Base-by-base conservation (phyloP, 2,113 vertebrate species). In the Rattus rattus region DNA sequence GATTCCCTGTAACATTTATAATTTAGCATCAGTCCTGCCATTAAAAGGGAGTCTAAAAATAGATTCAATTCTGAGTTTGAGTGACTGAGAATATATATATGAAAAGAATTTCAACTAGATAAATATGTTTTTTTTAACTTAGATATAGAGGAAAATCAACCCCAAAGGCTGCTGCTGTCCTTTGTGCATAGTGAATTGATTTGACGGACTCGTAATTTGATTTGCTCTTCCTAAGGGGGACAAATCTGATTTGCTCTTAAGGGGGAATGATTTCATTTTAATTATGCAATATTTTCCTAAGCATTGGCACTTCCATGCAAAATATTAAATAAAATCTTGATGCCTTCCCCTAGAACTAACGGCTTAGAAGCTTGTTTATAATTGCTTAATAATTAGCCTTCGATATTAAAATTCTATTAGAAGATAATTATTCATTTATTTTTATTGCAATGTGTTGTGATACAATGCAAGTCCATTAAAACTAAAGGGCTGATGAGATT, bases 121-220 rank as follows among this genome's bases (percentile, higher is more conserved):
- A 96, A 96, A 89, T 92, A 70, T 26, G 16, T 8, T 69, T 85
- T 52, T 13, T 9, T 8, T 96, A 91, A 22, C 16, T 85, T 92
- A 83, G 61, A 92, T 54, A 92, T 75, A 69, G 94, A 96, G 97
- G 47, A 85, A 92, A 93, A 73, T 70, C 52, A 84, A 4, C 47
- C 72, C 61, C 88, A 9, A 95, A 84, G 80, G 16, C 61, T 92
- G 9, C 75, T 39, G 77, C 91, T 39, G 88, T 85, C 52, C 47
- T 92, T 3, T 65, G 96, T 92, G 36, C 65, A 39, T 39, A 88
- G 84, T 75, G 86, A 97, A 97, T 86, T 96, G 91, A 97, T 91
- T 75, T 96, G 95, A 96, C 94, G 95, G 43, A 92, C 75, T 95
- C 20, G 61, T 96, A 97, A 97, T 98, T 96, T 95, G 90, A 95